Evolutionary conservation across 2,888 invertebrate genomes (phyloP).

Genomic region (Lithophane ornitopus): DNA sequence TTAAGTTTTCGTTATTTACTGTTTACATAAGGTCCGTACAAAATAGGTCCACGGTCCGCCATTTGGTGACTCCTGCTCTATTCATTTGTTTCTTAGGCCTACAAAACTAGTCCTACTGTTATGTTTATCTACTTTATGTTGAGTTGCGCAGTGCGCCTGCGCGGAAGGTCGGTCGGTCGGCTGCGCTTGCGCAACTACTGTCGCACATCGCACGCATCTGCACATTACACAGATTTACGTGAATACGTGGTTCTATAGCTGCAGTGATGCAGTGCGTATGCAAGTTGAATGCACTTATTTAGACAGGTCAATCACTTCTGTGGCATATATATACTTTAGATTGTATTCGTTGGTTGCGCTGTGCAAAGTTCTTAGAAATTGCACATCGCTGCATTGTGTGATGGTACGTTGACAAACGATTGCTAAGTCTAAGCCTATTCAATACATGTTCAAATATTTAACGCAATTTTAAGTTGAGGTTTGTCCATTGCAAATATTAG

Average conservation of each 20-base stretch:
- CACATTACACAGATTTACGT: slow-evolving; percentile 62
- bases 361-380: slow-evolving; percentile 29
- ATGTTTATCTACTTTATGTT: slow-evolving; percentile 4
- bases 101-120: slow-evolving; percentile 3
- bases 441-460: slow-evolving; percentile 32
- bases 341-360: slow-evolving; percentile 12
- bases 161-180: slow-evolving; percentile 59
- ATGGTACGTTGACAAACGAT: slow-evolving; percentile 22
- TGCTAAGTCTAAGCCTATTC: slow-evolving; percentile 7
- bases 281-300: slow-evolving; percentile 31
- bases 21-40: no score
- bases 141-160: slow-evolving; percentile 47
- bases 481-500: slow-evolving; percentile 35
- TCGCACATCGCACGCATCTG: slow-evolving; percentile 65
- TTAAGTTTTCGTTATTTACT: not conserved
- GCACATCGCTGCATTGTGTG: slow-evolving; percentile 3
- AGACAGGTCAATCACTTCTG: slow-evolving; percentile 35
- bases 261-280: slow-evolving; percentile 4
- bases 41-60: not conserved
- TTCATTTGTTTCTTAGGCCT: not conserved
- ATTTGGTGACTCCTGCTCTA: not conserved
- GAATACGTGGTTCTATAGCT: slow-evolving; percentile 29
- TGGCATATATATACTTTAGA: slow-evolving; percentile 7
- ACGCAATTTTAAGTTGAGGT: slow-evolving; percentile 6
- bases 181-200: slow-evolving; percentile 57